Conservation (phyloP, 2,113 vertebrate species). For the Psittacus erithacus region DNA sequence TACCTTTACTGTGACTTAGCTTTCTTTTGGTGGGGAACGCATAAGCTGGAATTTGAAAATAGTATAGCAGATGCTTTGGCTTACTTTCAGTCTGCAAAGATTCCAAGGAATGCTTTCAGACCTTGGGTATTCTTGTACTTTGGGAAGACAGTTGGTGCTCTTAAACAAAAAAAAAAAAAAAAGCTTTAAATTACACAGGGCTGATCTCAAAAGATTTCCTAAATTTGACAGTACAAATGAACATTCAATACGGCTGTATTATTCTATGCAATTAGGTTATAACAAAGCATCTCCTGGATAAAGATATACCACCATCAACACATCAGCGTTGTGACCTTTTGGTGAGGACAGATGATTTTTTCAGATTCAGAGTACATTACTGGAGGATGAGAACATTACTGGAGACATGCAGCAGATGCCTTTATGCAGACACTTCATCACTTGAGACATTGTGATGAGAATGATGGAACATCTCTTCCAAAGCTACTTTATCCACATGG, state of each 20-base stretch:
- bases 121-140: neutral
- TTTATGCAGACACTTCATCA: neutral
- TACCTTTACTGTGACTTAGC: neutral
- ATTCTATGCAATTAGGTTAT: neutral
- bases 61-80: neutral
- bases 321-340: accelerated
- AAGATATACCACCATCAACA: neutral
- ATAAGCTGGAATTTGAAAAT: neutral
- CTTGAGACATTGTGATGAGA: neutral
- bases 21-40: neutral
- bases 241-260: neutral
- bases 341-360: neutral
- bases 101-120: conserved; percentile 18
- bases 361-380: neutral
- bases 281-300: neutral
- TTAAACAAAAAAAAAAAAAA: neutral
- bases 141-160: neutral
- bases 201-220: neutral
- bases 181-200: neutral
- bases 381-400: neutral
- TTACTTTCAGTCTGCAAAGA: neutral
- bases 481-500: neutral
- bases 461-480: neutral
- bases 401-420: neutral
- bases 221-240: neutral